phyloP scores from a whole-genome alignment of 2,888 invertebrate genomes.

The Chironomus tentans region DNA sequence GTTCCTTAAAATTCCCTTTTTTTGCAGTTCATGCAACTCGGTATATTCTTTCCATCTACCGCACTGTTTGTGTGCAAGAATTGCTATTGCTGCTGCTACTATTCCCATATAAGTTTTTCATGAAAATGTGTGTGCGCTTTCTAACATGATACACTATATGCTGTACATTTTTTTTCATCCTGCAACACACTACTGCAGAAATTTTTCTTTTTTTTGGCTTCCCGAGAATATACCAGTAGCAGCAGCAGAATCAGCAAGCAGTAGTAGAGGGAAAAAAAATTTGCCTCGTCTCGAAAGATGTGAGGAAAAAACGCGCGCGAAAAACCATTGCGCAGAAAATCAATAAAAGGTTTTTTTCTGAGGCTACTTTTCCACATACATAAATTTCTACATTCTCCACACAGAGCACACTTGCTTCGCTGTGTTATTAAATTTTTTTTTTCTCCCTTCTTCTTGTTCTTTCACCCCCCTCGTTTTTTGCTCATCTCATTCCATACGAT shows the following conservation, averaged over 20 bases:
- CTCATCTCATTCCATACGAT: neutral
- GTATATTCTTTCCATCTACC: neutral
- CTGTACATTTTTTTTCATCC: neutral
- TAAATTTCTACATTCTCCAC: slow-evolving; percentile 24
- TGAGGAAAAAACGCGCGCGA: slow-evolving; percentile 27
- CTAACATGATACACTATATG: neutral
- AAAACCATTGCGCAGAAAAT: slow-evolving; percentile 29
- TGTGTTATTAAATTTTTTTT: slow-evolving; percentile 27
- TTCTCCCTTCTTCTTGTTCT: neutral
- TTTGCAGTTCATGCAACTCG: too few species aligned
- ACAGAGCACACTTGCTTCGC: slow-evolving; percentile 1
- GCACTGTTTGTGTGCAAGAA: neutral
- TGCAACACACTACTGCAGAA: slow-evolving; percentile 25
- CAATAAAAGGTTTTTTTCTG: slow-evolving; percentile 28
- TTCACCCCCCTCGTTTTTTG: neutral
- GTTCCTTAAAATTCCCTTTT: neutral
- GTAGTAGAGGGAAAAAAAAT: slow-evolving; percentile 7
- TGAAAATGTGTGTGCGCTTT: neutral
- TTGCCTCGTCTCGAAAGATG: slow-evolving; percentile 9
- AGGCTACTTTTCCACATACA: slow-evolving; percentile 21
- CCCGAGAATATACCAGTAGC: neutral
- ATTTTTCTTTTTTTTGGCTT: neutral
- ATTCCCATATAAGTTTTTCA: neutral
- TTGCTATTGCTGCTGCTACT: neutral
- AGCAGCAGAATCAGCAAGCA: neutral